These are phyloP conservation scores for Chrysotoxum bicinctum DNA, from an alignment of 2,888 invertebrate species.

Conservation along the genomic window DNA sequence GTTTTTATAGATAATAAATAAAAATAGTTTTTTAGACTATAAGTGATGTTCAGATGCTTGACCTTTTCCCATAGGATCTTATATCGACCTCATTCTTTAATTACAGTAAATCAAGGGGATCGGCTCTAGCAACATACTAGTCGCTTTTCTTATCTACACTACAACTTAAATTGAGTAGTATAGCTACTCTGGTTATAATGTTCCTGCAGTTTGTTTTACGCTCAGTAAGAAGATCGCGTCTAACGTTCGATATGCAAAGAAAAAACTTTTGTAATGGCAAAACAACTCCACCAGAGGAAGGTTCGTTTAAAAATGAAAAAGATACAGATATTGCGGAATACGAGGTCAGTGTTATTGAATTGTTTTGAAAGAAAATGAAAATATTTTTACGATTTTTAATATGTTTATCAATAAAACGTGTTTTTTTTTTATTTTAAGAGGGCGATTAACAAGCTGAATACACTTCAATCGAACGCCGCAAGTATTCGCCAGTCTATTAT, in stretches of 20 bases:
- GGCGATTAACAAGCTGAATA: conserved; percentile 86
- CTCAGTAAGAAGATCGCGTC: conserved; percentile 47
- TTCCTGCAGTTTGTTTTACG: conserved; percentile 34
- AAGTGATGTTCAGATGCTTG: background rate
- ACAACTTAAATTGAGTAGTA: background rate
- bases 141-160: conserved; percentile 1
- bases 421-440: conserved; percentile 3
- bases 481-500: conserved; percentile 82
- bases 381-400: background rate
- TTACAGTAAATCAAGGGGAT: background rate
- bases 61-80: background rate
- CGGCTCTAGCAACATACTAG: background rate
- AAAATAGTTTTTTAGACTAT: background rate
- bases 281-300: background rate
- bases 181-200: conserved; percentile 38
- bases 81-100: background rate
- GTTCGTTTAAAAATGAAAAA: background rate
- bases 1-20: background rate
- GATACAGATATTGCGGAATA: conserved; percentile 1
- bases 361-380: background rate
- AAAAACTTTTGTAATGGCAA: background rate
- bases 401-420: background rate
- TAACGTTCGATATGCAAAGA: conserved; percentile 31
- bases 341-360: conserved; percentile 49
- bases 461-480: conserved; percentile 88